Base-by-base conservation (phyloP, 2,888 invertebrate genomes). In the Microctonus brassicae region DNA sequence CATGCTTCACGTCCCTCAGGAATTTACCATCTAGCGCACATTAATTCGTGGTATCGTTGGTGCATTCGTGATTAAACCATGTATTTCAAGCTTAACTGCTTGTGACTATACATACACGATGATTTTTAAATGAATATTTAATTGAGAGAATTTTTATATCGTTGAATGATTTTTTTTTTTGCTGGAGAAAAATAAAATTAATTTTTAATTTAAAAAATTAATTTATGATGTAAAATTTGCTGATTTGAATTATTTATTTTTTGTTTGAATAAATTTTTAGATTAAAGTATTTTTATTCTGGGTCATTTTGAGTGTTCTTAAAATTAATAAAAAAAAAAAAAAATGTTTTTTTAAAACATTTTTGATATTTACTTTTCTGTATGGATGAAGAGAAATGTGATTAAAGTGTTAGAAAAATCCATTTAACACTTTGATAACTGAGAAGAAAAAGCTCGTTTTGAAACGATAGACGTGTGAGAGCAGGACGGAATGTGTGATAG, bases 11-110 rank as follows among this genome's bases (percentile, higher is more conserved):
- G 58, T 67, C 74, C 60, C 72, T 22, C 55, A 65, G 70, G 76
- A 72, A 73, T 75, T 64, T 64, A 47, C 70, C 58, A 61, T 61
- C 66, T 29, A 34, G 65, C 65, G 65, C 73, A 64, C 69, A 68
- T 64, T 74, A 76, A 76, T 76, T 76, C 63, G 69, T 66, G 70
- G 72, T 75, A 75, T 76, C 73, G 73, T 58, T 61, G 62, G 57
- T 55, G 69, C 70, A 72, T 69, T 68, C 58, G 70, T 76, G 73
- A 75, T 75, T 75, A 76, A 71, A 70, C 47, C 34, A 70, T n/a
- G n/a, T n/a, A n/a, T n/a, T 39, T 36, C 22, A 39, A 58, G 60
- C 66, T 69, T 57, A 34, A 69, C 57, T 36, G 47, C 63, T 47
- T 36, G 39, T 39, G 42, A 62, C 42, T 62, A 62, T 62, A 22